Percentiles rank a stretch among this genome's conserved stretches.
These are phyloP conservation scores for Ectropis crepuscularia DNA, from an alignment of 2,888 invertebrate species.

Conservation along the genomic window DNA sequence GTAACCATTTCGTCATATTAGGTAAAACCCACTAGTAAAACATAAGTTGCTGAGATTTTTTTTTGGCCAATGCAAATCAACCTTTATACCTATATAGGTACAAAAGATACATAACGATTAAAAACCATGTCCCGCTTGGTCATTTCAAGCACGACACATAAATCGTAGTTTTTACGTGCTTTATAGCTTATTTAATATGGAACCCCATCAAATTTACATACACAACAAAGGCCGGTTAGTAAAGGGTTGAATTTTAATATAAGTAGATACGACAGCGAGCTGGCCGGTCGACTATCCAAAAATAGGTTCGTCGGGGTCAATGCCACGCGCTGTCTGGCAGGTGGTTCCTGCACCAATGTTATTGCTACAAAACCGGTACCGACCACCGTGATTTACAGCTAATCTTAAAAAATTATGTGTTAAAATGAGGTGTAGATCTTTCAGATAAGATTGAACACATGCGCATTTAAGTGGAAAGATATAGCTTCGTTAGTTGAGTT, in stretches of 20 bases:
- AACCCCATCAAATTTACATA: conserved; percentile 42
- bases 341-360: conserved; percentile 41
- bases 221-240: conserved; percentile 40
- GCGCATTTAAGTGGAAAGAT: background rate
- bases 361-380: conserved; percentile 33
- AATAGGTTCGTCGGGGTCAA: conserved; percentile 51
- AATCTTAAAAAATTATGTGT: conserved; percentile 20
- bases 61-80: too few relatives aligned
- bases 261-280: conserved; percentile 33
- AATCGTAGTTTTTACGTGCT: conserved; percentile 29
- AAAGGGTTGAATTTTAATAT: conserved; percentile 46
- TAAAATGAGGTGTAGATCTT: background rate
- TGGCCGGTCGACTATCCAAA: conserved; percentile 45
- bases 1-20: too few relatives aligned
- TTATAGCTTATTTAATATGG: conserved; percentile 35
- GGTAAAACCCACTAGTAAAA: too few relatives aligned
- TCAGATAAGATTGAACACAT: conserved; percentile 1
- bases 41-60: too few relatives aligned
- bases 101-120: background rate
- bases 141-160: background rate
- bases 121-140: background rate
- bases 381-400: conserved; percentile 23
- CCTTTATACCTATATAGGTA: too few relatives aligned
- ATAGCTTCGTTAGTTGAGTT: too few relatives aligned
- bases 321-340: conserved; percentile 48